Evolutionary conservation across 2,113 vertebrate genomes (phyloP).

Genomic region (Aegypius monachus): DNA sequence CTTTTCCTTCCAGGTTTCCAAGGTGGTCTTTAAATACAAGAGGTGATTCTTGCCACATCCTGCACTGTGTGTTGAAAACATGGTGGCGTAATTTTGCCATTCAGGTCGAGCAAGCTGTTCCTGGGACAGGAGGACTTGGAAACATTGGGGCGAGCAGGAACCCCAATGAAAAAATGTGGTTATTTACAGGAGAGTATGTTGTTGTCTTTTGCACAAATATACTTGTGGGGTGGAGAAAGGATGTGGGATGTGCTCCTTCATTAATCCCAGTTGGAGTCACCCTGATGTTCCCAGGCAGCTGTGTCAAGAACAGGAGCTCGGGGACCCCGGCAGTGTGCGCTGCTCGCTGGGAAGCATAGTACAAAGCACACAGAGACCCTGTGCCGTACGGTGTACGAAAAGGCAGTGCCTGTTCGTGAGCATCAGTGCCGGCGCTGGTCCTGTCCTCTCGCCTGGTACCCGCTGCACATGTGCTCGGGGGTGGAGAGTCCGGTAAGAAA

Average conservation of each 20-base stretch:
- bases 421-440: not conserved
- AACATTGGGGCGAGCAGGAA: not conserved
- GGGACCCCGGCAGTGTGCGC: rapidly evolving
- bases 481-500: not conserved
- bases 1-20: not conserved
- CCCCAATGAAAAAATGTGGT: not conserved
- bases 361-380: rapidly evolving
- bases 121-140: not conserved
- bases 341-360: not conserved
- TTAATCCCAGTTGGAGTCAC: not conserved
- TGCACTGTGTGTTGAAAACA: not conserved
- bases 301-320: not conserved
- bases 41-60: too few relatives aligned
- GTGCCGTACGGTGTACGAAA: not conserved
- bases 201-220: not conserved
- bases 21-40: not conserved
- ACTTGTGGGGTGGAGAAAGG: not conserved
- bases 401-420: not conserved
- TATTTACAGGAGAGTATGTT: not conserved
- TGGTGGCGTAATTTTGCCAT: not conserved
- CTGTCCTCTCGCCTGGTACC: too few relatives aligned
- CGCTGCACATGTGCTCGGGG: rapidly evolving
- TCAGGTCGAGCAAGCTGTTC: not conserved
- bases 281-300: not conserved
- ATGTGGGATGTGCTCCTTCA: rapidly evolving